Evolutionary conservation across 2,797 vertebrate species (phyloP), one percentile per base, ranked within the genome.

Genomic region (Aphelocoma californica): DNA sequence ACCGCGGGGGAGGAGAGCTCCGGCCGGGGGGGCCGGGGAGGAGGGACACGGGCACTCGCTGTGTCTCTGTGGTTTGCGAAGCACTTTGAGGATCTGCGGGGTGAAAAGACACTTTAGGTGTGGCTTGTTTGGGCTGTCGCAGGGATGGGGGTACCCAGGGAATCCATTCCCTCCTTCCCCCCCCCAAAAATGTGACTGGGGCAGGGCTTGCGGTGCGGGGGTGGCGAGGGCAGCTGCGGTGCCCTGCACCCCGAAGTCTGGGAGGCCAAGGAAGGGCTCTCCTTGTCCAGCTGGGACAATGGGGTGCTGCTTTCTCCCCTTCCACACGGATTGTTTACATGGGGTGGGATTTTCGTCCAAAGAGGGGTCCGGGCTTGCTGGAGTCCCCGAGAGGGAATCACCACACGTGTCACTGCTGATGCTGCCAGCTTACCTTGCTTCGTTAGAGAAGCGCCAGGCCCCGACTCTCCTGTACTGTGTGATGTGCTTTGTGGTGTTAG

Each of bases 211-310:
- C 0, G 10, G 7, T 10, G 53, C 5, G 74, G 7, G 13, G 53
- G 53, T 4, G n/a, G 26, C 1, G 36, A 19, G 80, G 20, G 50
- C 34, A 56, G 45, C 15, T 1, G 23, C 31, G 51, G 66, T 54
- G 26, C 29, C 36, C 64, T 2, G 20, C 62, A 57, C 32, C 81
- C 70, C 73, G 0, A 10, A 23, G 7, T 15, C 13, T 13, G 60
- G 32, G 73, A 10, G 44, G 42, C 28, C 2, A 2, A 8, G 67
- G 67, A 29, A 47, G 34, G 60, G 56, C n/a, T 82, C 40, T 64
- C 23, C 65, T 2, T 2, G 21, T 24, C 34, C 4, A 3, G 9
- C 12, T 3, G 86, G 47, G 61, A 21, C 65, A 1, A 0, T 1
- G 36, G 48, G 62, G 38, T 1, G 75, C 25, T 58, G 45, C 6